Evolutionary conservation across 2,797 vertebrate genomes (phyloP), one percentile per base, ranked within the genome.

Genomic region (Lates japonicus): DNA sequence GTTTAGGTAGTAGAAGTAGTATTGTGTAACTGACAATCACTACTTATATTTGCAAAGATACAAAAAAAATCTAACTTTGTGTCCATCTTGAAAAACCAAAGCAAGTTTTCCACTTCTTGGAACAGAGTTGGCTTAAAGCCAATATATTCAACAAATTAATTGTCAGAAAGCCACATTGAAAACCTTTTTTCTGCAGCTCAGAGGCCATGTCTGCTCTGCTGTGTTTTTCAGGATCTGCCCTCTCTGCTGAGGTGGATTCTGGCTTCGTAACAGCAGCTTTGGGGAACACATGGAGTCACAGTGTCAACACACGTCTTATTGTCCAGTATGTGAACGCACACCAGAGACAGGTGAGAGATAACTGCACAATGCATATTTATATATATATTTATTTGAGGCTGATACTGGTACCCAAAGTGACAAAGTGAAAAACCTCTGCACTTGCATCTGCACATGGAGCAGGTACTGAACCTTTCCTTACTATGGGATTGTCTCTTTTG

Each of bases 201-300:
- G n/a, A n/a, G 12, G 11, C 2, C 6, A 19, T 70, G 11, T 2
- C 14, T 33, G 46, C 7, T 22, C 14, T 37, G 51, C 33, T 44
- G 8, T 62, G 8, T 76, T 41, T 62, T 48, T 25, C 51, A 77
- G 67, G 59, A 44, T 52, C 57, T 19, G 12, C 16, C 37, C 11
- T 25, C 5, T 0, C 37, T 49, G 69, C 29, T 33, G 88, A 82
- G 55, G 86, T 19, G 81, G 84, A 93, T 35, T 92, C 93, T 57
- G 88, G 91, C 67, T 95, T 90, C 88, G 90, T 96, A 80, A 95
- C 90, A n/a, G 95, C 96, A 12, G 96, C 96, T 3, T 89, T 97
- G 37, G 96, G 96, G 68, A 96, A 96, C 86, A 96, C 95, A 0
- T 97, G 96, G 96, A 96, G 96, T 88, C 96, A 97, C 90, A 94